phyloP scores from a whole-genome alignment of 2,888 invertebrate genomes.

The Blera fallax region DNA sequence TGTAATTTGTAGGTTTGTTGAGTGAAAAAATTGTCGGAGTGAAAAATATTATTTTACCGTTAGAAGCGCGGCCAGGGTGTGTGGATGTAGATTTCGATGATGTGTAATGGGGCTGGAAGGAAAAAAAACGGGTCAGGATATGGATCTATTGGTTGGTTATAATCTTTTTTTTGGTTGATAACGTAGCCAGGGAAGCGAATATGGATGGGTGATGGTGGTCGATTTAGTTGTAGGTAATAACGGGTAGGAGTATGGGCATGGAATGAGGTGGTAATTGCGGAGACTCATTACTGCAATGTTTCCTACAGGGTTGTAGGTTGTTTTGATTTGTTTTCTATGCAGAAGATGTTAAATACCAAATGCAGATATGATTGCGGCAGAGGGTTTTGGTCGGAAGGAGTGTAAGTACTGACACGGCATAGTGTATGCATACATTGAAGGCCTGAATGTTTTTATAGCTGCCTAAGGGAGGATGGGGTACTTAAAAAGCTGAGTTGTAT shows the following conservation, averaged over 20 bases:
- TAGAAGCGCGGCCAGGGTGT: slow-evolving; percentile 13
- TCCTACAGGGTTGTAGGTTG: neutral
- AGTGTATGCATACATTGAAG: too few relatives aligned
- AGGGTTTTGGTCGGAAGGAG: neutral
- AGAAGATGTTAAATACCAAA: neutral
- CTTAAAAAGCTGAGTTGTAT: too few relatives aligned
- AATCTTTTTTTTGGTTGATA: neutral
- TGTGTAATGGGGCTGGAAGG: neutral
- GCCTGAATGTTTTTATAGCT: too few relatives aligned
- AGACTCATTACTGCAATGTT: neutral
- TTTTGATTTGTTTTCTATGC: neutral
- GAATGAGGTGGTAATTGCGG: slow-evolving; percentile 5
- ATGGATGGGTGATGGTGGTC: neutral
- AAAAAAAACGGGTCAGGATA: slow-evolving; percentile 29
- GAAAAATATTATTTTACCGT: slow-evolving; percentile 52
- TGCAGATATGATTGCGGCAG: slow-evolving; percentile 9
- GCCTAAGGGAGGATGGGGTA: too few relatives aligned
- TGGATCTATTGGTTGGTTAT: slow-evolving; percentile 24
- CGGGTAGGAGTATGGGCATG: neutral
- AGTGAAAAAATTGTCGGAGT: slow-evolving; percentile 30
- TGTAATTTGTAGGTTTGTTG: slow-evolving; percentile 55
- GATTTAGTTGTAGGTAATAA: neutral
- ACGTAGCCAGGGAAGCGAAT: too few relatives aligned
- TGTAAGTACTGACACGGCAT: neutral
- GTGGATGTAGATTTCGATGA: neutral